Evolutionary conservation across 2,797 vertebrate genomes (phyloP).

Genomic region (Enteromius viviparus): DNA sequence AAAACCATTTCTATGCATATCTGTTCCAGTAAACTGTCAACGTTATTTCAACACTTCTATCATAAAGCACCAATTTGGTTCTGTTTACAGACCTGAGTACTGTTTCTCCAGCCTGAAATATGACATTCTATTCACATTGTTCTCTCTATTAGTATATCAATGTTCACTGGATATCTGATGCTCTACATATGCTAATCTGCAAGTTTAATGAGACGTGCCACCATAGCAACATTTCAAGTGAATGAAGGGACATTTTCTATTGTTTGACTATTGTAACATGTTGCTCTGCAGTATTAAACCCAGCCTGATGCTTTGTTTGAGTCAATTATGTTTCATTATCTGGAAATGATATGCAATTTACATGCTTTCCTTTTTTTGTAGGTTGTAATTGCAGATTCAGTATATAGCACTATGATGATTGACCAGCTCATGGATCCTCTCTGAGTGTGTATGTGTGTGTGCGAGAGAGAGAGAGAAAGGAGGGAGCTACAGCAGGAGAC

Average conservation of each 20-base stretch:
- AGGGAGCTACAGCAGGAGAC: slow-evolving; percentile 27
- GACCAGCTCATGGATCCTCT: slow-evolving; percentile 36
- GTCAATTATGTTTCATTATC: background rate
- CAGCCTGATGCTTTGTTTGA: background rate
- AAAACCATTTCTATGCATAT: too few relatives aligned
- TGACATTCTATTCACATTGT: slow-evolving; percentile 3
- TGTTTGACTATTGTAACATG: slow-evolving; percentile 8
- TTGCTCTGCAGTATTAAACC: background rate
- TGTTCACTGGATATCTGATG: slow-evolving; percentile 33
- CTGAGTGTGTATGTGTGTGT: slow-evolving; percentile 23
- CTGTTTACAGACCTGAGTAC: background rate
- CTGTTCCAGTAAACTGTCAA: background rate
- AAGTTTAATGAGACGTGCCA: slow-evolving; percentile 46
- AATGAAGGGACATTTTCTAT: slow-evolving; percentile 17
- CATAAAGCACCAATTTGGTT: background rate
- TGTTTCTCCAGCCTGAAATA: slow-evolving; percentile 1
- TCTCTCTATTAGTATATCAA: slow-evolving; percentile 43
- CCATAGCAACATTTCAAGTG: slow-evolving; percentile 48
- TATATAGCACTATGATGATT: slow-evolving; percentile 31
- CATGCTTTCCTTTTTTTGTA: slow-evolving; percentile 34
- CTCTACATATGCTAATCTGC: slow-evolving; percentile 48
- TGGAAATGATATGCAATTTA: background rate
- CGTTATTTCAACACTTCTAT: background rate
- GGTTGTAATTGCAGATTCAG: slow-evolving; percentile 24
- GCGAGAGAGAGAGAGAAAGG: slow-evolving; percentile 11